Base-by-base conservation (phyloP, 2,888 invertebrate species). In the Lasioglossum zephyrum region DNA sequence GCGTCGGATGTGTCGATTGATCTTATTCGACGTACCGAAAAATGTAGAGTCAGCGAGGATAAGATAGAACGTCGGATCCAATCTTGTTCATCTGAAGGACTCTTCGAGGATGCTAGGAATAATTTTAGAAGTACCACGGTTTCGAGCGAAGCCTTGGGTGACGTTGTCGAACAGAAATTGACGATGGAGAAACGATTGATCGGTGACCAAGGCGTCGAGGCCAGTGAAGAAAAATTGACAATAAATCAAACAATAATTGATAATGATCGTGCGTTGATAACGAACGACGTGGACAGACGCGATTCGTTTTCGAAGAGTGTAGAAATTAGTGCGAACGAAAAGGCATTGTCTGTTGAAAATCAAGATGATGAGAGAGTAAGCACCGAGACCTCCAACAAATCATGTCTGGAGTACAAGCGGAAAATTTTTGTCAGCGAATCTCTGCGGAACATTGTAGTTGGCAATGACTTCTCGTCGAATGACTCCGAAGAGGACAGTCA, bases 391-490 rank as follows among this genome's bases (percentile, higher is more conserved):
- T 4, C 4, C 1, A 26, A 41, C 16, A 70, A 41, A 49, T 63
- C 77, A 11, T 74, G 44, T 53, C 47, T 13, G 13, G 60, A 76
- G 5, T 73, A 81, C 18, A 80, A 53, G 44, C 80, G 84, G 5
- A 80, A 86, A 41, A 72, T 90, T 26, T 81, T 87, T 1, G 81
- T 89, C 9, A 85, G 87, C 53, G 87, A 91, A 26, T 86, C 91
- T 13, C 66, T 86, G 8, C 80, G 87, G 22, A 87, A 84, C 77
- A 82, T 92, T 39, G 81, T 88, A 1, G 87, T 88, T 57, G 3
- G 13, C 44, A 53, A 8, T 6, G 36, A 75, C 39, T 72, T 36
- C 13, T 41, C 60, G 36, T 44, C 70, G 3, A 73, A 39, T 2
- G 77, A 90, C 11, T 81, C 85, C 1, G 82, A 86, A 13, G 81